These are phyloP conservation scores for Diplazon laetatorius DNA, from an alignment of 2,888 invertebrate species.

Conservation along the genomic window DNA sequence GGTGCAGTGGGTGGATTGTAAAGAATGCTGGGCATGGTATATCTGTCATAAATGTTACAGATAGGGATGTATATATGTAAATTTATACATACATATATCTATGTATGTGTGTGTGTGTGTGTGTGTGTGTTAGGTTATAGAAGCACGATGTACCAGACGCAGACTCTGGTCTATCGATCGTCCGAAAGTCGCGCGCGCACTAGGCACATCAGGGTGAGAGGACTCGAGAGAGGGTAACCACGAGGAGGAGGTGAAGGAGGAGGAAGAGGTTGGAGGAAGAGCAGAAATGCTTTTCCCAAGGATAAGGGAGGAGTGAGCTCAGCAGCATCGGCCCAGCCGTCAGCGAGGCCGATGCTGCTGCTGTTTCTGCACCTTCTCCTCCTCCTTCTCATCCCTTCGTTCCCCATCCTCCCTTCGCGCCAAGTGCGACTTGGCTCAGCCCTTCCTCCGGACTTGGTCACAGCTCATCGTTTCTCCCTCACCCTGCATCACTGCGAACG, in stretches of 20 bases:
- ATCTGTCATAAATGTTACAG: slow-evolving; percentile 10
- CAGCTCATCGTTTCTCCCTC: slow-evolving; percentile 30
- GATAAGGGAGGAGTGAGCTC: slow-evolving; percentile 40
- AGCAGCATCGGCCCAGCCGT: slow-evolving; percentile 42
- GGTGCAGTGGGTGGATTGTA: slow-evolving; percentile 73
- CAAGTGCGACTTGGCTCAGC: slow-evolving; percentile 43
- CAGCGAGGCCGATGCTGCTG: slow-evolving; percentile 31
- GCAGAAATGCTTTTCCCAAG: slow-evolving; percentile 31
- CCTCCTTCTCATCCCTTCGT: slow-evolving; percentile 11
- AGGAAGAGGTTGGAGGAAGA: slow-evolving; percentile 39
- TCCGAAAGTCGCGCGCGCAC: slow-evolving; percentile 44
- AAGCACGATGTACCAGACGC: slow-evolving; percentile 74
- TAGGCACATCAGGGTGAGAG: slow-evolving; percentile 56
- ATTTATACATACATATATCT: no score
- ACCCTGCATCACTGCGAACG: neutral
- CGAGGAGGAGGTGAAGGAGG: slow-evolving; percentile 34
- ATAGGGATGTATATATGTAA: slow-evolving; percentile 7
- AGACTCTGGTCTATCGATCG: slow-evolving; percentile 82
- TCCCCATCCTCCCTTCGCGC: slow-evolving; percentile 29
- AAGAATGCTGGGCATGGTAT: slow-evolving; percentile 61
- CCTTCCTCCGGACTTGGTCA: no score
- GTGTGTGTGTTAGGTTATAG: neutral
- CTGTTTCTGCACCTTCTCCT: slow-evolving; percentile 25
- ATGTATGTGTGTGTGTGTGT: no score
- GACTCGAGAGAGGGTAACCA: slow-evolving; percentile 50